Evolutionary conservation across 2,113 vertebrate genomes (phyloP).

Genomic region (Panthera leo): DNA sequence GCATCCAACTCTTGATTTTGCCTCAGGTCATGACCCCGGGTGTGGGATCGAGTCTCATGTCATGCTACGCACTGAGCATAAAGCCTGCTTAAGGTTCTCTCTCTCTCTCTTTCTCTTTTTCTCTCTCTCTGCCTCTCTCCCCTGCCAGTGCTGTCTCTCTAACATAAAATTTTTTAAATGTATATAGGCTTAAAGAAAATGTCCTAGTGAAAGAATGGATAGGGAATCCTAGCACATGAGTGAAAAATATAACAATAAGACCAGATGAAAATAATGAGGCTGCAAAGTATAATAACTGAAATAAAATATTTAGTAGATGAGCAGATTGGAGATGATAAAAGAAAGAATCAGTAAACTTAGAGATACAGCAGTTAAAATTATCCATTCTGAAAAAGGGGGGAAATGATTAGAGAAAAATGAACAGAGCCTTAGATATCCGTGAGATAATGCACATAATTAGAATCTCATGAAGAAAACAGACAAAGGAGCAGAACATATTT

Average conservation of each 20-base stretch:
- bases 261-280: background rate
- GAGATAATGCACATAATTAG: background rate
- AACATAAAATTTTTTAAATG: background rate
- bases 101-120: too few relatives aligned
- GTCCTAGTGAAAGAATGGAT: background rate
- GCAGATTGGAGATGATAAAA: background rate
- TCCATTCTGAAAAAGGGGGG: background rate
- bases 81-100: too few relatives aligned
- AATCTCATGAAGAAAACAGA: background rate
- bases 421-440: background rate
- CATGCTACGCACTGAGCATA: too few relatives aligned
- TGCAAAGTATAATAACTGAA: background rate
- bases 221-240: background rate
- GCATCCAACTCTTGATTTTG: too few relatives aligned
- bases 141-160: too few relatives aligned
- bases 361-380: background rate
- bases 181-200: background rate
- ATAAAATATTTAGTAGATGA: background rate
- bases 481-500: background rate
- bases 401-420: background rate
- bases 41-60: too few relatives aligned
- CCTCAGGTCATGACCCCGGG: too few relatives aligned
- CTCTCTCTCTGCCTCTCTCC: too few relatives aligned
- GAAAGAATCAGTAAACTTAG: background rate
- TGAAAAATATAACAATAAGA: slow-evolving; percentile 4